These are phyloP conservation scores for Clepsis dumicolana DNA, from an alignment of 2,888 invertebrate species.

Conservation along the genomic window DNA sequence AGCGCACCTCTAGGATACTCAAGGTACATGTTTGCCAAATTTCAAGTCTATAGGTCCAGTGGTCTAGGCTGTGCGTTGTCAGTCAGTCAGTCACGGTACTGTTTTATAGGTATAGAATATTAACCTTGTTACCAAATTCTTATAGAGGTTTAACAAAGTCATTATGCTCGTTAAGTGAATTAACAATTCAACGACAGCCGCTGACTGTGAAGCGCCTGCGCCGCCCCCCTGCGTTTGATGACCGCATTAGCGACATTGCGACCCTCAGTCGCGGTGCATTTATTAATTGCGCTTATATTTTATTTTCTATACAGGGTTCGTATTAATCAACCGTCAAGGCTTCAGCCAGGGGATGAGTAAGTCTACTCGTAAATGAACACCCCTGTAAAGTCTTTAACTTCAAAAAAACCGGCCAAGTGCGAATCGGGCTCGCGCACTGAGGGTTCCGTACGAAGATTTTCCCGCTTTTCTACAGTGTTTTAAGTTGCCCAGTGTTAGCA, in stretches of 20 bases:
- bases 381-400: no score
- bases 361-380: neutral
- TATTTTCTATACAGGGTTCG: neutral
- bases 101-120: no score
- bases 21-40: no score
- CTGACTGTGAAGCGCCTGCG: neutral
- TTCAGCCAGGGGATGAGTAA: neutral
- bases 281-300: neutral
- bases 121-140: neutral
- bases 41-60: no score
- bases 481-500: no score
- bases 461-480: no score
- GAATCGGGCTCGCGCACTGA: no score
- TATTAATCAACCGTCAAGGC: no score
- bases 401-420: no score
- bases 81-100: no score
- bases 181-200: constrained; percentile 21
- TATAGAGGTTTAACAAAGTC: neutral
- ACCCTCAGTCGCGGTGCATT: constrained; percentile 34
- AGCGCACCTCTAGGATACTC: no score
- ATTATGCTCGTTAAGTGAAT: constrained; percentile 35
- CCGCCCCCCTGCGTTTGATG: constrained; percentile 53
- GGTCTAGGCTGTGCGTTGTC: neutral
- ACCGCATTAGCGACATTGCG: constrained; percentile 62
- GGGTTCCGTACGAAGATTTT: no score